Conservation (phyloP, 2,113 vertebrate species). For the Megaleporinus macrocephalus region DNA sequence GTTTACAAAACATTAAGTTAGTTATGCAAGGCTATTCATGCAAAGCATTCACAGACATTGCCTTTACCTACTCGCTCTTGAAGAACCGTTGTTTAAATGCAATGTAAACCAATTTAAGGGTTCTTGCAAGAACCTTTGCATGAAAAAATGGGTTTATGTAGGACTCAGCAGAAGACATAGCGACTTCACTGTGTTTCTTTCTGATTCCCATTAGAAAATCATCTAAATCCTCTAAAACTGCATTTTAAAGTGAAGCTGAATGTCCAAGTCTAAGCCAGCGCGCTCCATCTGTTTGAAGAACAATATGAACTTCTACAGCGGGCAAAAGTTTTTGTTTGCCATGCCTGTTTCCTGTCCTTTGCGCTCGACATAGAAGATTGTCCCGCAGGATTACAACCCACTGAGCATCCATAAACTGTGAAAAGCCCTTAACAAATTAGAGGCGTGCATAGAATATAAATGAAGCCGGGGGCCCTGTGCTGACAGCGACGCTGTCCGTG, state of each 20-base stretch:
- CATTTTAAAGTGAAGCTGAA: not conserved
- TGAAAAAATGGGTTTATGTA: too few species aligned
- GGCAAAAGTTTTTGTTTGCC: not conserved
- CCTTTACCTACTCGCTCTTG: too few species aligned
- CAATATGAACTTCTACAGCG: not conserved
- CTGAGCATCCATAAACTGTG: constrained; percentile 27
- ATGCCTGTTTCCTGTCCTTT: constrained; percentile 19
- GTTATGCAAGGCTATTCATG: too few species aligned
- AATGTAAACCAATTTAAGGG: too few species aligned
- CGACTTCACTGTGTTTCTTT: too few species aligned
- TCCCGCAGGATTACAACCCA: constrained; percentile 36
- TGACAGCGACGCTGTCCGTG: constrained; percentile 56
- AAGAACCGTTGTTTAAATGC: too few species aligned
- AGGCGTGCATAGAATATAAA: constrained; percentile 35
- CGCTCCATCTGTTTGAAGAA: not conserved
- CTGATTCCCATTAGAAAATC: too few species aligned
- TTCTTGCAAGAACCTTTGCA: too few species aligned
- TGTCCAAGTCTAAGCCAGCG: not conserved
- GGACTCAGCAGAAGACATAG: too few species aligned
- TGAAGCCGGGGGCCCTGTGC: not conserved
- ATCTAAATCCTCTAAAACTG: too few species aligned
- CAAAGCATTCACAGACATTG: too few species aligned
- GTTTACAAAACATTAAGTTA: too few species aligned
- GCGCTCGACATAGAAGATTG: constrained; percentile 16
- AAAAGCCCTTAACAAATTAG: constrained; percentile 47